Evolutionary conservation across 2,113 vertebrate species (phyloP).

Genomic region (Salvelinus namaycush): DNA sequence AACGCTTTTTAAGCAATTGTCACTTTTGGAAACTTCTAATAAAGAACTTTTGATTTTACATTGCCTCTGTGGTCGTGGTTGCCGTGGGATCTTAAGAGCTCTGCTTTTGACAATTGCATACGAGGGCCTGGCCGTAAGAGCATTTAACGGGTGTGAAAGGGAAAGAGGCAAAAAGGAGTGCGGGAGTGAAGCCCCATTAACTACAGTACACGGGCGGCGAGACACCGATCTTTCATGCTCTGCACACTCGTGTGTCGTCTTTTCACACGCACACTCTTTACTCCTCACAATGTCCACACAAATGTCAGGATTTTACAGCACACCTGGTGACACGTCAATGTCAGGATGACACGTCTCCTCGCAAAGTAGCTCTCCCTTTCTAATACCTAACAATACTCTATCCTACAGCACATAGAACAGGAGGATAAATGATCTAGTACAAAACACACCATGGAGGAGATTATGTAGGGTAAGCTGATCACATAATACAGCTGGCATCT

Average conservation of each 20-base stretch:
- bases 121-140: background rate
- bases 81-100: no score
- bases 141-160: background rate
- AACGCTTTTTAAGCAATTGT: no score
- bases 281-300: background rate
- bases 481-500: background rate
- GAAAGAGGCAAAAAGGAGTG: background rate
- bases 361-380: background rate
- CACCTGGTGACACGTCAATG: background rate
- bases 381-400: background rate
- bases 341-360: background rate
- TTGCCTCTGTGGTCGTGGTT: no score
- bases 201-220: background rate
- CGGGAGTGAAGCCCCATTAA: background rate
- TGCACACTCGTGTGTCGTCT: background rate
- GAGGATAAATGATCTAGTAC: background rate
- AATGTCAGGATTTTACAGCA: background rate
- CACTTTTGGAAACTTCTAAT: no score
- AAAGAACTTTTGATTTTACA: no score
- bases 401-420: background rate
- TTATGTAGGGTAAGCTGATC: background rate
- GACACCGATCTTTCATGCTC: background rate
- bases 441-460: background rate
- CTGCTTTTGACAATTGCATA: background rate
- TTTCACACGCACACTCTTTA: conserved; percentile 15